Percentiles rank a stretch among this genome's conserved stretches.
phyloP scores from a whole-genome alignment of 2,113 vertebrate genomes.

The Crocuta crocuta region DNA sequence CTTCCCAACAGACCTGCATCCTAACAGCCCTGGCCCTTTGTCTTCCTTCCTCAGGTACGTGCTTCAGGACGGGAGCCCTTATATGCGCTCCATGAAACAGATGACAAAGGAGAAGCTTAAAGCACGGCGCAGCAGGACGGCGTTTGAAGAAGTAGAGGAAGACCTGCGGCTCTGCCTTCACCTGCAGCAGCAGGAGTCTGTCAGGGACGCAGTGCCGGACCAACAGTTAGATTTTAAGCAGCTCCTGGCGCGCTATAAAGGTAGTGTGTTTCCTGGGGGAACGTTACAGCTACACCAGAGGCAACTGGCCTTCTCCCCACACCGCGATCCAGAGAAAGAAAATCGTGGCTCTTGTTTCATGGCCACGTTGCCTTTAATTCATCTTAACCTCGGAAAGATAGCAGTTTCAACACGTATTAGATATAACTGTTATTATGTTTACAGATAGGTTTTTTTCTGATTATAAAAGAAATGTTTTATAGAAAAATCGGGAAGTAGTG shows the following conservation, averaged over 20 bases:
- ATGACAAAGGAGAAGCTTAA: slow-evolving; percentile 81
- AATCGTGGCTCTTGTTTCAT: not conserved
- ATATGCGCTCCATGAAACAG: slow-evolving; percentile 90
- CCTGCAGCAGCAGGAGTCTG: slow-evolving; percentile 85
- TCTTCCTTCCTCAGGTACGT: slow-evolving; percentile 89
- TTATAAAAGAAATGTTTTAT: slow-evolving; percentile 21
- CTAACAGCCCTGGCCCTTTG: not conserved
- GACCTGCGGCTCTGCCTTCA: slow-evolving; percentile 90
- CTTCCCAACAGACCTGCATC: not conserved
- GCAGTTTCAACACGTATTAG: not conserved
- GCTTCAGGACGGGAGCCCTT: slow-evolving; percentile 94
- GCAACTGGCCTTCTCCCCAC: not conserved
- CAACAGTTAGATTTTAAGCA: slow-evolving; percentile 94
- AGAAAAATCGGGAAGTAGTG: slow-evolving; percentile 15
- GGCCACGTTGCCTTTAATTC: not conserved
- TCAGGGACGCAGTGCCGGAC: slow-evolving; percentile 94
- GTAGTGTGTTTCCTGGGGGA: slow-evolving; percentile 81
- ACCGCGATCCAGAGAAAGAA: not conserved
- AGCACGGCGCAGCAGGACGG: slow-evolving; percentile 85
- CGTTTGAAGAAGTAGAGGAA: slow-evolving; percentile 91
- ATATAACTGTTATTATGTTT: slow-evolving; percentile 5
- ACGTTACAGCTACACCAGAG: too few species aligned
- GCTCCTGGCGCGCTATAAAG: slow-evolving; percentile 92
- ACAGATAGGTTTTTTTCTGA: not conserved
- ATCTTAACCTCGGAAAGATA: slow-evolving; percentile 43